Percentiles rank a stretch among this genome's conserved stretches.
Conservation (phyloP, 2,113 vertebrate genomes). For the Centropus unirufus region DNA sequence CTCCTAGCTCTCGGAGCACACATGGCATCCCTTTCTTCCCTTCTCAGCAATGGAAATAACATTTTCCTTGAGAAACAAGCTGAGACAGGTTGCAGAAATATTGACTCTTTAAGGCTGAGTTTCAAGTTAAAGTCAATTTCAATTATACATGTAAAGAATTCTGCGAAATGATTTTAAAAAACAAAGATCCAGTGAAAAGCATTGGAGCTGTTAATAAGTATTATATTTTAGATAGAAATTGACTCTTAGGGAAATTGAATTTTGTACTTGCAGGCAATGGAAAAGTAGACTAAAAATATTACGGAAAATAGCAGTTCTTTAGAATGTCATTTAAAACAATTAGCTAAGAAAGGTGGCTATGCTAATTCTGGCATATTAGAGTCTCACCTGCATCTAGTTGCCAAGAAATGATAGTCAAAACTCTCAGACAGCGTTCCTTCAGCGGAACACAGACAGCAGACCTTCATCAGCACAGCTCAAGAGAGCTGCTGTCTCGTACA, state of each 20-base stretch:
- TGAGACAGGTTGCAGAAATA: background rate
- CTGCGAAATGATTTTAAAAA: slow-evolving; percentile 27
- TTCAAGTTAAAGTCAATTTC: slow-evolving; percentile 34
- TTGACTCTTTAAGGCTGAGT: background rate
- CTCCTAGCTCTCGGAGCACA: background rate
- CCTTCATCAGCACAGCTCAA: background rate
- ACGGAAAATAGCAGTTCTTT: background rate
- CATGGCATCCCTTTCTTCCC: background rate
- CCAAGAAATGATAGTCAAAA: background rate
- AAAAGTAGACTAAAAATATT: background rate
- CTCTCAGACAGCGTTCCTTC: background rate
- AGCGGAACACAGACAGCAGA: background rate
- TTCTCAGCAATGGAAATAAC: background rate
- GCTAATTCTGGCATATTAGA: background rate
- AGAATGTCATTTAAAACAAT: background rate
- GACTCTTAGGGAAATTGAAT: slow-evolving; percentile 26
- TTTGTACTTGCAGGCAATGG: background rate
- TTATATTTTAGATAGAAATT: slow-evolving; percentile 46
- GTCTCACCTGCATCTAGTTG: background rate
- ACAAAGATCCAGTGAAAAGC: background rate
- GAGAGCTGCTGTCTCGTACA: background rate
- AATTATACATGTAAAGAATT: slow-evolving; percentile 18
- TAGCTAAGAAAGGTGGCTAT: background rate
- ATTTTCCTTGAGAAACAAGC: background rate
- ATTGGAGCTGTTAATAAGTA: slow-evolving; percentile 11